Base-by-base conservation (phyloP, 2,113 vertebrate genomes). In the Columba janthina region DNA sequence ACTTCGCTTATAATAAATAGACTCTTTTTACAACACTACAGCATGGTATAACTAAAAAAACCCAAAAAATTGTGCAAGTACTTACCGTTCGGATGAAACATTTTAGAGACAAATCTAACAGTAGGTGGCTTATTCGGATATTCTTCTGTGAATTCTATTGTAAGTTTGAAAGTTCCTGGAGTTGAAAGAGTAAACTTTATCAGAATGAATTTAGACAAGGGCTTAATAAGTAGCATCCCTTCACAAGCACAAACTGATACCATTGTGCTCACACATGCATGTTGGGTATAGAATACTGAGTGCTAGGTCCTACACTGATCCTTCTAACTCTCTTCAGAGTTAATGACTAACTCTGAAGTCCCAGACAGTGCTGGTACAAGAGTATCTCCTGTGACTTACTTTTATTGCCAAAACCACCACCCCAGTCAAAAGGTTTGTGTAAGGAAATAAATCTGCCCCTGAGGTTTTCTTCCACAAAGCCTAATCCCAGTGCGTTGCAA, bases 31-130 rank as follows among this genome's bases (percentile, higher is more conserved):
- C 11, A 79, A 44, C 11, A 25, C 38, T 66, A 46, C 2, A 44
- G 46, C 46, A 85, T 62, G 2, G 22, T 69, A 0, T 34, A 78
- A 54, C 1, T 21, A 29, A 32, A 71, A 18, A 73, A 28, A 18
- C 11, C 24, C 15, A 40, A 4, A 50, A 57, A 42, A 67, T 3
- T 56, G 42, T 46, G 9, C 40, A 81, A 48, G 58, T 90, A 97
- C 98, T 96, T 98, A 99, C 99, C 99, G 98, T 99, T 99, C 94
- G 99, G 99, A 98, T 99, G 99, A 98, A 99, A 99, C 99, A 99
- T 99, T 99, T 99, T 99, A 94, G 99, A 99, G 93, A 99, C 98
- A 98, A 99, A 99, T 98, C 99, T 98, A 98, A 99, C 99, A 95
- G 99, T 99, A 69, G 99, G 99, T 93, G 99, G 99, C 96, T 99